Evolutionary conservation across 1,140 invertebrate genomes (phyloP).

Genomic region (Polypedilum pembai): DNA sequence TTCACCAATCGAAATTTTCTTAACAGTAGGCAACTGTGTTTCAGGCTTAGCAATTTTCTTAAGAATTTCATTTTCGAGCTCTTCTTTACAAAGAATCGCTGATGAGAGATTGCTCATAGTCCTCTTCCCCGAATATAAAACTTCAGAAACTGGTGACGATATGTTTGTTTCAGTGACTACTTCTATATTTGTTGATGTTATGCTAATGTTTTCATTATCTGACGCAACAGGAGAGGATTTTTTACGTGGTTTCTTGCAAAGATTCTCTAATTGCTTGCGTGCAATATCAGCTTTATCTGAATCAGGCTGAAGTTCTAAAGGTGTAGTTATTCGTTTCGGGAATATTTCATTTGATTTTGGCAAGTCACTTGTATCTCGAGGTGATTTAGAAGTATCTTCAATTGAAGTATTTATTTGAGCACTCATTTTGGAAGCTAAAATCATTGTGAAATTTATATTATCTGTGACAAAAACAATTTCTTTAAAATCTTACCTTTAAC

Average conservation of each 20-base stretch:
- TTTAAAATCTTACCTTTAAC: too few relatives aligned
- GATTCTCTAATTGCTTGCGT: not conserved
- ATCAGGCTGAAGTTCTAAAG: not conserved
- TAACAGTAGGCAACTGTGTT: not conserved
- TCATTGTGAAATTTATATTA: too few relatives aligned
- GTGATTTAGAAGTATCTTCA: too few relatives aligned
- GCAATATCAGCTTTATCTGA: not conserved
- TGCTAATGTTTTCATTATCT: not conserved
- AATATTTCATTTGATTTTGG: not conserved
- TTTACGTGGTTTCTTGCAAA: not conserved
- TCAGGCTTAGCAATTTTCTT: not conserved
- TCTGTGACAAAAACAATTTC: too few relatives aligned
- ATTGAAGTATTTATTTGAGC: too few relatives aligned
- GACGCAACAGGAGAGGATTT: not conserved
- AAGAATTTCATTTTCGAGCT: not conserved
- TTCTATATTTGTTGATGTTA: not conserved
- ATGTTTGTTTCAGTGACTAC: not conserved
- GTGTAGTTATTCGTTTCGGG: not conserved
- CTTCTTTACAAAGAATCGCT: not conserved
- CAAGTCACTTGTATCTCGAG: not conserved
- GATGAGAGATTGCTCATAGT: not conserved
- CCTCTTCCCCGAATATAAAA: not conserved
- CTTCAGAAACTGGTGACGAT: not conserved
- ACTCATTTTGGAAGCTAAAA: too few relatives aligned
- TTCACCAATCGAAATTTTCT: not conserved